These are phyloP conservation scores for Tauraco hartlaubi DNA, from an alignment of 2,797 vertebrate species.

Conservation along the genomic window DNA sequence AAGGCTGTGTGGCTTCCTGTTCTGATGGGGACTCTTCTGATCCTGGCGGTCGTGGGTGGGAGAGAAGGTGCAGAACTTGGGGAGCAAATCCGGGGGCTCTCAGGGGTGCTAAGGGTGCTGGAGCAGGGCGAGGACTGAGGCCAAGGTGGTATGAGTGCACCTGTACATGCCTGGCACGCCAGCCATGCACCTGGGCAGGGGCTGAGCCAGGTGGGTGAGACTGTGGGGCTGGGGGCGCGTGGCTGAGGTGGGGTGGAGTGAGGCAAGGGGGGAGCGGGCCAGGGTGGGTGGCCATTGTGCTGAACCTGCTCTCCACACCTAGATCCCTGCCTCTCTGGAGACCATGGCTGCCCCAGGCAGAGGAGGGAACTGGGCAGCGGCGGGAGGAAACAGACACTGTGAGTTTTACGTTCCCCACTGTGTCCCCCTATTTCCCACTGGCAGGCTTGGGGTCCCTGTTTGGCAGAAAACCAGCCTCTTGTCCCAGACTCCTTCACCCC, in stretches of 20 bases:
- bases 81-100: background rate
- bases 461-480: background rate
- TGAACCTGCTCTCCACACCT: background rate
- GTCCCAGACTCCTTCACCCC: no score
- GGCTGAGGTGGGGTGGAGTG: fast-evolving
- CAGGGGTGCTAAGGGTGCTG: background rate
- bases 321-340: slow-evolving; percentile 81
- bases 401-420: slow-evolving; percentile 59
- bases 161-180: fast-evolving
- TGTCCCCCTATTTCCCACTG: fast-evolving
- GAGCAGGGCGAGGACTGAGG: background rate
- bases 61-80: background rate
- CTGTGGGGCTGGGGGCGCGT: background rate
- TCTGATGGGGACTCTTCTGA: background rate
- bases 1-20: background rate
- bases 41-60: fast-evolving
- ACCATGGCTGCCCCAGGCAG: slow-evolving; percentile 82
- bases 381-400: slow-evolving; percentile 62
- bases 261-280: fast-evolving
- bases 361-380: background rate
- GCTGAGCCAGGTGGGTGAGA: fast-evolving
- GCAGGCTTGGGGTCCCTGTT: background rate
- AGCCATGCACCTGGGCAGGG: background rate
- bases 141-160: background rate
- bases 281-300: fast-evolving